Evolutionary conservation across 2,888 invertebrate genomes (phyloP).

Genomic region (Cephus pygmeus): DNA sequence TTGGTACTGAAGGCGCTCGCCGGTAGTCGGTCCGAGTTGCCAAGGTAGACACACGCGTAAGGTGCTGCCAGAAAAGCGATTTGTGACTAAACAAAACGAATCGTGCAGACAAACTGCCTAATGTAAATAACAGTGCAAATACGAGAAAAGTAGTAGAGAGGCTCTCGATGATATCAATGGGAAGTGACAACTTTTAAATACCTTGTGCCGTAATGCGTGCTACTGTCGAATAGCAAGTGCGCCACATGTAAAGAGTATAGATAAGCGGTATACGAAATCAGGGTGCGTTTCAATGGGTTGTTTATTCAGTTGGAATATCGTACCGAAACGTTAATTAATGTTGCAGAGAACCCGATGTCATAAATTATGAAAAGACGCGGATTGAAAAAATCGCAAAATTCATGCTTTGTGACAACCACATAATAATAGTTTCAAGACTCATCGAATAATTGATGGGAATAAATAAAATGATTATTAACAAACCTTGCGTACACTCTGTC

Average conservation of each 20-base stretch:
- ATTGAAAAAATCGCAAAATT: background rate
- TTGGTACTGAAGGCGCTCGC: conserved; percentile 1
- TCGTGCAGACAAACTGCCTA: background rate
- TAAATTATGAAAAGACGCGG: background rate
- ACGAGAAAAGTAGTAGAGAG: background rate
- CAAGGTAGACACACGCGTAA: background rate
- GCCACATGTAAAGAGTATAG: background rate
- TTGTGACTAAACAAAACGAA: background rate
- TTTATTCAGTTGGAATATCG: background rate
- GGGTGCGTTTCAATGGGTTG: background rate
- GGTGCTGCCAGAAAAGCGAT: background rate
- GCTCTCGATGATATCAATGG: background rate
- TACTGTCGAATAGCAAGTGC: background rate
- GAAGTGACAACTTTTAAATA: background rate
- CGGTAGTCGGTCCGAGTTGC: conserved; percentile 11
- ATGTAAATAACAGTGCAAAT: background rate
- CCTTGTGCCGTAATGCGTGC: background rate
- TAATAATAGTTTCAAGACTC: background rate
- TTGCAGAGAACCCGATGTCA: background rate
- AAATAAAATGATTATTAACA: conserved; percentile 22
- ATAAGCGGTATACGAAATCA: background rate
- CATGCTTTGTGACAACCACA: background rate
- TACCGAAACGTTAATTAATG: background rate
- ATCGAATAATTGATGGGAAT: background rate
- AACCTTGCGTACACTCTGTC: conserved; percentile 49